Base-by-base conservation (phyloP, 2,113 vertebrate species). In the Poeciliopsis retropinna region DNA sequence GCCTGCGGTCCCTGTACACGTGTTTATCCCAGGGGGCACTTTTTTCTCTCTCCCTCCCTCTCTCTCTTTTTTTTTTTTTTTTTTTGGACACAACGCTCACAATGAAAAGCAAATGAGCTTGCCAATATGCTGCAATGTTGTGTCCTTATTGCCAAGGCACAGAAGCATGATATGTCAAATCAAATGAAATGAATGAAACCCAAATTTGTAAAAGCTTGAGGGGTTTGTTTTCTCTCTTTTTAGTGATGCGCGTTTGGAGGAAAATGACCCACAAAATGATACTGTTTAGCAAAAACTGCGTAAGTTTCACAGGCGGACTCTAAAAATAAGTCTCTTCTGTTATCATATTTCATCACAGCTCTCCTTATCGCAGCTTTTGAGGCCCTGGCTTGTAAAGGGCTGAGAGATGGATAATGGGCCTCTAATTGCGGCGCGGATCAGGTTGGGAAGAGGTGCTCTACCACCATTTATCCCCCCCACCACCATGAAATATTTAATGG, bases 61-160 rank as follows among this genome's bases (percentile, higher is more conserved):
- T 12, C 34, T 37, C 11, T 37, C 11, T 31, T 34, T 10, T 34
- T 11, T 30, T 25, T 34, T 34, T 37, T 37, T 37, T 37, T 69
- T 71, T 87, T 85, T 93, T 97, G 97, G 96, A 96, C 96, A 96
- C 96, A 91, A 95, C 93, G 92, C 96, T 96, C 87, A 94, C 96
- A 96, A 96, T 94, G 96, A 96, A 96, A 97, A 95, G 95, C 96
- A 97, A 97, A 98, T 96, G 96, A 97, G 97, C 95, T 95, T 96
- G 96, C 96, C 97, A 98, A 98, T 97, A 98, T 97, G 97, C 96
- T 97, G 95, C 96, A 96, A 97, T 97, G 95, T 95, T 96, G 96
- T 96, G 95, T 96, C 95, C 96, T 96, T 96, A 96, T 96, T 98
- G 97, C 96, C 96, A 95, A 95, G 94, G 94, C 96, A 97, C 95